Conservation (phyloP, 2,888 invertebrate genomes). For the Homarus gammarus region DNA sequence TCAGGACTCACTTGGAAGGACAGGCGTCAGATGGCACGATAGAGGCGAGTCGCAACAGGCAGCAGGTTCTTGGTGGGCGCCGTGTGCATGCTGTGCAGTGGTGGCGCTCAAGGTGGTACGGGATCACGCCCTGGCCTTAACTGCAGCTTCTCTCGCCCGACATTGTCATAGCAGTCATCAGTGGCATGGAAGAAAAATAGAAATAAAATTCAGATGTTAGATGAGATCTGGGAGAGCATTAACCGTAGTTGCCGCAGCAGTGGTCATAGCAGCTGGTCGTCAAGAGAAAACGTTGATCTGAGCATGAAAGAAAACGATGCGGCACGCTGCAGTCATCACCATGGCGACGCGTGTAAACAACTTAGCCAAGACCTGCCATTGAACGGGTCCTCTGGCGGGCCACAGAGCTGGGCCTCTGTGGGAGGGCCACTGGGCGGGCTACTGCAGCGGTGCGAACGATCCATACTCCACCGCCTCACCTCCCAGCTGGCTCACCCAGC, state of each 20-base stretch:
- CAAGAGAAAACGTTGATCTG: not conserved
- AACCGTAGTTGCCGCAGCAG: no score
- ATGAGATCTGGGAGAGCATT: not conserved
- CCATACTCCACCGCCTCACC: not conserved
- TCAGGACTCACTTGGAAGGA: conserved; percentile 12
- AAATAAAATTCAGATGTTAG: not conserved
- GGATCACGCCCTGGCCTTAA: not conserved
- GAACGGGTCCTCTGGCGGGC: no score
- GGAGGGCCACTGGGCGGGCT: not conserved
- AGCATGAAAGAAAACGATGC: conserved; percentile 13
- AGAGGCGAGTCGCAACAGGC: not conserved
- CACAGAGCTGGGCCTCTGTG: not conserved
- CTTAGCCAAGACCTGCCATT: not conserved
- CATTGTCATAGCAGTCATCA: not conserved
- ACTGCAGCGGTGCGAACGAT: not conserved
- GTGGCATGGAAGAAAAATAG: not conserved
- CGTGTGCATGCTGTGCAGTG: not conserved
- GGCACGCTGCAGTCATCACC: not conserved
- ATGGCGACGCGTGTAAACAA: conserved; percentile 6
- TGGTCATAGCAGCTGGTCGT: not conserved
- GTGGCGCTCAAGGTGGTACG: not conserved
- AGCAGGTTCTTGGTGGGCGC: conserved; percentile 14
- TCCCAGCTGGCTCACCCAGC: not conserved
- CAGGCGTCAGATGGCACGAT: conserved; percentile 11
- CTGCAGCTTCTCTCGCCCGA: not conserved